Evolutionary conservation across 2,888 invertebrate genomes (phyloP).

Genomic region (Acanthoscelides obtectus): DNA sequence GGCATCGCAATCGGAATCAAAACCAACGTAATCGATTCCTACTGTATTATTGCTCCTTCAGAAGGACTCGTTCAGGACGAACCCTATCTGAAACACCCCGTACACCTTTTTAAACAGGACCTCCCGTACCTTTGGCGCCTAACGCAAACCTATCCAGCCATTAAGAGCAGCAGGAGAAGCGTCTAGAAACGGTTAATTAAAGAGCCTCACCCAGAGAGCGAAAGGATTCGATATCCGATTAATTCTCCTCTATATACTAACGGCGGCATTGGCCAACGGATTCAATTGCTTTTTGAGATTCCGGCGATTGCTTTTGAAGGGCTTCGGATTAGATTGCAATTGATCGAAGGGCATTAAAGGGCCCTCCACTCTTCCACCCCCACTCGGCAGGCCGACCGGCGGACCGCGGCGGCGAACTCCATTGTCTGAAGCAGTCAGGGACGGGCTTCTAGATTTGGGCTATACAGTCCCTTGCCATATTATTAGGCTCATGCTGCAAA

Average conservation of each 20-base stretch:
- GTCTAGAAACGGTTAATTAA: not conserved
- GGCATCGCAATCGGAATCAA: too few species aligned
- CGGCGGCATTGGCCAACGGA: constrained; percentile 20
- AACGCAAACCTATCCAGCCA: not conserved
- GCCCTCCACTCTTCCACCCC: not conserved
- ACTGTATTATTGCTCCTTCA: too few species aligned
- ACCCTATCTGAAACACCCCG: too few species aligned
- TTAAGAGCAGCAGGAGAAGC: not conserved
- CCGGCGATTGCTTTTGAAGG: constrained; percentile 47
- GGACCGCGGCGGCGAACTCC: not conserved
- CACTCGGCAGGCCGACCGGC: not conserved
- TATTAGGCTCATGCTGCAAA: too few species aligned
- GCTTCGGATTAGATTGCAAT: constrained; percentile 48
- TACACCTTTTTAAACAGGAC: not conserved
- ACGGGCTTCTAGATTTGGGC: too few species aligned
- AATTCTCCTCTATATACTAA: constrained; percentile 40
- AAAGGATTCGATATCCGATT: constrained; percentile 40
- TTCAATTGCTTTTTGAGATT: constrained; percentile 49
- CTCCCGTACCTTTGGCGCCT: not conserved
- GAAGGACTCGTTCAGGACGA: too few species aligned
- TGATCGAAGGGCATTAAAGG: constrained; percentile 48
- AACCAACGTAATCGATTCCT: too few species aligned
- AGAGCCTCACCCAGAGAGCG: constrained; percentile 4
- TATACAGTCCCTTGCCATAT: too few species aligned
- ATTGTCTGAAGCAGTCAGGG: not conserved